phyloP scores from a whole-genome alignment of 2,888 invertebrate species.

The Cancer borealis region DNA sequence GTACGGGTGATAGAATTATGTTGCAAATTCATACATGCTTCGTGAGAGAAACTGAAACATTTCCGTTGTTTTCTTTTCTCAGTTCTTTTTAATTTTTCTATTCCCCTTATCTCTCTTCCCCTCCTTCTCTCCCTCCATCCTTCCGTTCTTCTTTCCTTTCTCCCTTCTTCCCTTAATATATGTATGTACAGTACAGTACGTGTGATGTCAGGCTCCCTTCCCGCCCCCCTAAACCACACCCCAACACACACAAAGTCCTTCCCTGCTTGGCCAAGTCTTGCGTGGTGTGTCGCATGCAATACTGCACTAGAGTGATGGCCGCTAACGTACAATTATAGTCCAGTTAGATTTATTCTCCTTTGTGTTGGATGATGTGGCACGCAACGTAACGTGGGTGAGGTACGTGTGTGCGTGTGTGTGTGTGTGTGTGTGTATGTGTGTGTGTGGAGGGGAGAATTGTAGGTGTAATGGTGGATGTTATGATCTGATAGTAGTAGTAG shows the following conservation, averaged over 20 bases:
- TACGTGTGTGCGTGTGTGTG: background rate
- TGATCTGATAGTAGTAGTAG: background rate
- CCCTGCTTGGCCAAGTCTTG: background rate
- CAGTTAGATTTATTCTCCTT: background rate
- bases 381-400: background rate
- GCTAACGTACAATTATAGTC: background rate
- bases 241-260: background rate
- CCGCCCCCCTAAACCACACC: too few relatives aligned
- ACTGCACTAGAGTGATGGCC: background rate
- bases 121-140: too few relatives aligned
- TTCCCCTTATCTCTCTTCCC: too few relatives aligned
- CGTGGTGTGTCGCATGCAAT: background rate
- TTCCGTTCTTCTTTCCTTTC: too few relatives aligned
- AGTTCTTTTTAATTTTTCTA: too few relatives aligned
- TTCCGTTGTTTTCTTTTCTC: too few relatives aligned
- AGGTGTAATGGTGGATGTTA: background rate
- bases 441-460: background rate
- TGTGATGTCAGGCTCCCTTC: too few relatives aligned
- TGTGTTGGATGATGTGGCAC: constrained; percentile 13
- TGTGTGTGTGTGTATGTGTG: background rate
- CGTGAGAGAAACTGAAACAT: too few relatives aligned
- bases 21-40: too few relatives aligned
- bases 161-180: too few relatives aligned
- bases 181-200: too few relatives aligned
- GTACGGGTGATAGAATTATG: too few relatives aligned